Evolutionary conservation across 2,888 invertebrate genomes (phyloP).

Genomic region (Cantharis nigra): DNA sequence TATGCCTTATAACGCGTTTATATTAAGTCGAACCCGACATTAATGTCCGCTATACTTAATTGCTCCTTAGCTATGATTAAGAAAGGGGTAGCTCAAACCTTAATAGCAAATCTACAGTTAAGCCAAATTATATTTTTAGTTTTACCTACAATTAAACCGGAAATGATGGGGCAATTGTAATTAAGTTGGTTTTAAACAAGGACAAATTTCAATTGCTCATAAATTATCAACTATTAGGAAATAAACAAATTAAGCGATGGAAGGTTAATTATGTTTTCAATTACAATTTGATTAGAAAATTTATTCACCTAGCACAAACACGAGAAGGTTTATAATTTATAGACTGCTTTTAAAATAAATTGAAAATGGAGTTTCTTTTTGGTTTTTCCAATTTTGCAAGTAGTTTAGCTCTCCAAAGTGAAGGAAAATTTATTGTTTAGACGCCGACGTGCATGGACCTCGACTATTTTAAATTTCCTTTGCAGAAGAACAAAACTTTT

Average conservation of each 20-base stretch:
- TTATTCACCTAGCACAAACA: background rate
- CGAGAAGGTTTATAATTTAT: background rate
- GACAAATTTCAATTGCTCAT: conserved; percentile 2
- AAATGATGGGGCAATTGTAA: background rate
- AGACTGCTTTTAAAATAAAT: background rate
- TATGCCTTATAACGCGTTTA: conserved; percentile 24
- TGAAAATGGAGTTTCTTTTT: background rate
- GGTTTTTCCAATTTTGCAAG: background rate
- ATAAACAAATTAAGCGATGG: background rate
- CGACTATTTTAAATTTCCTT: too few relatives aligned
- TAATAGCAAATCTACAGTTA: background rate
- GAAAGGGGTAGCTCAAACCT: background rate
- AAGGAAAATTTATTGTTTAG: background rate
- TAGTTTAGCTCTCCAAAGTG: background rate
- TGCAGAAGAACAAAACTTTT: too few relatives aligned
- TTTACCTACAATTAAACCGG: background rate
- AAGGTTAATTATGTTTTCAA: background rate
- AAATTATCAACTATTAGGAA: conserved; percentile 2
- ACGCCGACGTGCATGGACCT: background rate
- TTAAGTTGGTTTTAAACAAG: background rate
- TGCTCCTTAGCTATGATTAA: conserved; percentile 17
- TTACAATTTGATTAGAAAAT: background rate
- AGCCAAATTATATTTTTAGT: background rate
- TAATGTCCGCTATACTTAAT: conserved; percentile 27
- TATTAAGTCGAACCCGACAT: conserved; percentile 31